Evolutionary conservation across 2,113 vertebrate genomes (phyloP), one percentile per base, ranked within the genome.

Genomic region (Pollimyrus isidori): DNA sequence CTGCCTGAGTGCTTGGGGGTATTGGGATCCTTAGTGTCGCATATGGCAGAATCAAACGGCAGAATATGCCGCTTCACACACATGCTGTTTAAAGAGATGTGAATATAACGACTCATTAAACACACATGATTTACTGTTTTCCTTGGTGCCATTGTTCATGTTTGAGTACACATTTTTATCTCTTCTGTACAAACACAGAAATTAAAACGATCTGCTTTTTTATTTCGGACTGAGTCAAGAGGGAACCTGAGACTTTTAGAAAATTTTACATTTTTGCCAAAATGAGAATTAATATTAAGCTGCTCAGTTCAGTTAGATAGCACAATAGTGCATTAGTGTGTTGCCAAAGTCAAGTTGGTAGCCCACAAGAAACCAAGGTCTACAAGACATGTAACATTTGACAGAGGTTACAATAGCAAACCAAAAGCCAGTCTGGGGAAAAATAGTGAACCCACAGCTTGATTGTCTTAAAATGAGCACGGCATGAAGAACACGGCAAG

Each of bases 91-190:
- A 45, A 87, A 62, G 53, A 58, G 53, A 87, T 65, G 87, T 45
- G 56, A 87, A 87, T 87, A 65, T 62, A 87, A 87, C 39, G 87
- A 87, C 53, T 87, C 87, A 87, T 87, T 87, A 87, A 87, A 87
- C 87, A 87, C 87, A 87, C 52, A 45, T 87, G 53, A 87, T 87
- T 87, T 53, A 62, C n/a, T 87, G 23, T 35, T 58, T 87, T 62
- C 35, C 35, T 42, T 45, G 30, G 30, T 23, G 35, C 58, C 42
- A 65, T 65, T 62, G 87, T 87, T 42, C 52, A 30, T 45, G 35
- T 87, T 65, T 87, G 17, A 39, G 35, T 39, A 45, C 35, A 87
- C 53, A 45, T 45, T n/a, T 45, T 45, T 80, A 50, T 35, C 26
- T 39, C 35, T 53, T 87, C 86, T 86, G 10, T 53, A 49, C 85